phyloP scores from a whole-genome alignment of 2,113 vertebrate species.

The Cyanoliseus patagonus region DNA sequence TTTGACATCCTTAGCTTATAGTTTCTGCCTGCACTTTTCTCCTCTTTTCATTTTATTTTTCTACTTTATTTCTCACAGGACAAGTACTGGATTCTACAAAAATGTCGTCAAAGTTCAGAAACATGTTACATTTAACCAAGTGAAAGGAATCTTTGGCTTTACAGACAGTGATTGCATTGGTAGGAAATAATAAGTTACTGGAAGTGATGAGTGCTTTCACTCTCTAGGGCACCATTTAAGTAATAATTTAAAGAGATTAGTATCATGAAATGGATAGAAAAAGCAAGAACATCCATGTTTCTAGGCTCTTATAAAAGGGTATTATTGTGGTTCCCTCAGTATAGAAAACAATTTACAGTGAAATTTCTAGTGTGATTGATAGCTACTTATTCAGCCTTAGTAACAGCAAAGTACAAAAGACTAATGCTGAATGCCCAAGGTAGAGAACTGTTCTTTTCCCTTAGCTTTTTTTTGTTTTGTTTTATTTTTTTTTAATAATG shows the following conservation, averaged over 20 bases:
- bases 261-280: background rate
- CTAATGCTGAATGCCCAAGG: background rate
- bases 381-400: background rate
- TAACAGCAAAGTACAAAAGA: background rate
- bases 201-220: background rate
- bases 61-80: constrained; percentile 67
- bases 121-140: constrained; percentile 97
- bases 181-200: constrained; percentile 45
- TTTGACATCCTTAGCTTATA: background rate
- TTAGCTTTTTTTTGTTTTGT: background rate
- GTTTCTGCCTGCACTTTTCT: background rate
- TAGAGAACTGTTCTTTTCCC: background rate
- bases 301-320: background rate
- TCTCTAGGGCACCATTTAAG: background rate
- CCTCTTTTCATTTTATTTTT: background rate
- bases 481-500: background rate
- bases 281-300: background rate
- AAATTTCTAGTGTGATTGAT: background rate
- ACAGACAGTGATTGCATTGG: constrained; percentile 97
- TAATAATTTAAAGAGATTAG: background rate
- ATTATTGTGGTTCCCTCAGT: background rate
- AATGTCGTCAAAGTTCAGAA: constrained; percentile 96
- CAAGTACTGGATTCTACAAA: constrained; percentile 87
- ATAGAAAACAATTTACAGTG: background rate
- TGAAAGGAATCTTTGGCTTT: constrained; percentile 98